These are phyloP conservation scores for Crax fasciolata DNA, from an alignment of 2,797 vertebrate species.

Conservation along the genomic window DNA sequence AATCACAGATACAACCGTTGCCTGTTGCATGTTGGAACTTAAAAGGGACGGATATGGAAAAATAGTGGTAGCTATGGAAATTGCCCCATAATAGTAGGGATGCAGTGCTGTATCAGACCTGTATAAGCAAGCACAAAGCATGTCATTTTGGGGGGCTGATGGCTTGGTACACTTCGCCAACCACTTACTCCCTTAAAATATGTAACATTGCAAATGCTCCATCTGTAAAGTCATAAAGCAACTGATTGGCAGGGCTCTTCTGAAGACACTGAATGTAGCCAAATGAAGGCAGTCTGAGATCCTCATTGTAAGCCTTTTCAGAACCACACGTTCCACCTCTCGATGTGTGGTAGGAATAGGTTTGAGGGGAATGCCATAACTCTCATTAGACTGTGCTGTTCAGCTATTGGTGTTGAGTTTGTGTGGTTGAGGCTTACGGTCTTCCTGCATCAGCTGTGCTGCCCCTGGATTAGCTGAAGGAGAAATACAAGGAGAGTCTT, in stretches of 20 bases:
- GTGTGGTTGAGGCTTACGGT: not conserved
- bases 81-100: not conserved
- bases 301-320: slow-evolving; percentile 18
- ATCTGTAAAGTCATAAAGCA: not conserved
- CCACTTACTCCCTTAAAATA: not conserved
- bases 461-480: not conserved
- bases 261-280: not conserved
- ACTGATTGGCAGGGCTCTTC: not conserved
- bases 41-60: not conserved
- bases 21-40: not conserved
- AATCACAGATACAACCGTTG: not conserved
- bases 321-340: not conserved
- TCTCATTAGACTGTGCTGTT: not conserved
- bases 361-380: not conserved
- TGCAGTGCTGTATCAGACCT: not conserved
- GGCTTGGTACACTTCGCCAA: not conserved
- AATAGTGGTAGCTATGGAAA: not conserved
- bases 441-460: not conserved
- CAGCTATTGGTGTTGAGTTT: not conserved
- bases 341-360: not conserved
- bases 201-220: not conserved
- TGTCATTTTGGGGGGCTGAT: not conserved
- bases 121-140: not conserved
- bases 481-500: not conserved
- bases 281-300: slow-evolving; percentile 11